A percentile compares a stretch with the other conserved stretches of the same genome.
These are phyloP conservation scores for Tetragonula clypearis DNA, from an alignment of 1,140 invertebrate genomes.

Conservation along the genomic window DNA sequence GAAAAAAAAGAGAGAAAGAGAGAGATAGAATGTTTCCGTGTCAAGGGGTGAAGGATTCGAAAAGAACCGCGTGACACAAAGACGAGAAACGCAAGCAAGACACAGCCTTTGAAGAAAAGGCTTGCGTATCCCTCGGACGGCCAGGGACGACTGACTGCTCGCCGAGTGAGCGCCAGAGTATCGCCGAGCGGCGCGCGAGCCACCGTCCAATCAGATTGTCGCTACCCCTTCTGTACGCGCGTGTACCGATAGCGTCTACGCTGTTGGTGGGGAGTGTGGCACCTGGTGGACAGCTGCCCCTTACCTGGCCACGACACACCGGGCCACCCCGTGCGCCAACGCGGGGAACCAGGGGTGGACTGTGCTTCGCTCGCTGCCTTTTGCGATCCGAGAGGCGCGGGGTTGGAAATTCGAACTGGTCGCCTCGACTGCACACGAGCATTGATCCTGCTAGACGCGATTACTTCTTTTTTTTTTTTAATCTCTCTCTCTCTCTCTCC, in stretches of 20 bases:
- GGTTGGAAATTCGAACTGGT: constrained; percentile 57
- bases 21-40: neutral
- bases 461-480: constrained; percentile 19
- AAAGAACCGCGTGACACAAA: constrained; percentile 59
- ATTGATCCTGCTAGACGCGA: constrained; percentile 55
- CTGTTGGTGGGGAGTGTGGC: constrained; percentile 61
- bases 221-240: constrained; percentile 38
- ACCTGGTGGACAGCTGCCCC: constrained; percentile 78
- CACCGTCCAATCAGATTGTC: constrained; percentile 71
- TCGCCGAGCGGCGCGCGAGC: constrained; percentile 77
- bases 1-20: neutral
- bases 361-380: constrained; percentile 7
- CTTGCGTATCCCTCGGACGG: constrained; percentile 65
- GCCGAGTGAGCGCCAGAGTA: constrained; percentile 67
- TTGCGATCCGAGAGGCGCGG: constrained; percentile 37
- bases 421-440: constrained; percentile 54
- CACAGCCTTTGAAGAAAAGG: constrained; percentile 4
- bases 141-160: constrained; percentile 76
- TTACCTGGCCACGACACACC: constrained; percentile 75
- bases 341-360: constrained; percentile 50
- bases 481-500: neutral
- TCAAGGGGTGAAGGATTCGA: neutral
- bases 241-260: constrained; percentile 6
- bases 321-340: constrained; percentile 67
- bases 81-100: constrained; percentile 32